Conservation (phyloP, 2,888 invertebrate genomes). For the Pristionchus fissidentatus region DNA sequence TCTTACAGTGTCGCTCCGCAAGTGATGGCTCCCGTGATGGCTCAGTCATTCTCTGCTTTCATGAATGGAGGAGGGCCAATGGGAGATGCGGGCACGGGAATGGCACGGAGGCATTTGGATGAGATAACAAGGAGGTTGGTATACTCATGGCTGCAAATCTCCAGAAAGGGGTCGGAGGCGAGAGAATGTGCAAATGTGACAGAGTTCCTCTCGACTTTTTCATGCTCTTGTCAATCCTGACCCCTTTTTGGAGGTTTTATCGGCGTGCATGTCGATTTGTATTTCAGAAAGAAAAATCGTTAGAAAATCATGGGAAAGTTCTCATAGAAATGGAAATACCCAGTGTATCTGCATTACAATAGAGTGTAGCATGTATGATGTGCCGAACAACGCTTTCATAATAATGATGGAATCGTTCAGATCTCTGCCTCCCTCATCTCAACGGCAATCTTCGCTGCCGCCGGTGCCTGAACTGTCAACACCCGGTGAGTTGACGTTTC, state of each 20-base stretch:
- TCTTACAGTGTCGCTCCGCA: slow-evolving; percentile 58
- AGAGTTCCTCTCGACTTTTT: neutral
- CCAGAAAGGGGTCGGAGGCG: too few relatives aligned
- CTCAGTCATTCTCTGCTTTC: slow-evolving; percentile 57
- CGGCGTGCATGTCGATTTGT: neutral
- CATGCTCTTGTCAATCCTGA: neutral
- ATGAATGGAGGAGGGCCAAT: neutral
- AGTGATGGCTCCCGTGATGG: slow-evolving; percentile 60
- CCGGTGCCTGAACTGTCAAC: slow-evolving; percentile 70
- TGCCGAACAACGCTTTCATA: too few relatives aligned
- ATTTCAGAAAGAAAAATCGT: too few relatives aligned
- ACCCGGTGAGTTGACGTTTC: slow-evolving; percentile 51
- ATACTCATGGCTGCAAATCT: neutral
- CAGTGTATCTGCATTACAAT: too few relatives aligned
- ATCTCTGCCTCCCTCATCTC: slow-evolving; percentile 57
- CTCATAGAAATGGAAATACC: too few relatives aligned
- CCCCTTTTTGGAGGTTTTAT: neutral
- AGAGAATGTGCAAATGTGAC: too few relatives aligned
- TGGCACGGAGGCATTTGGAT: slow-evolving; percentile 60
- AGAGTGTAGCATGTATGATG: too few relatives aligned
- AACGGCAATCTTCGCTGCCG: slow-evolving; percentile 57
- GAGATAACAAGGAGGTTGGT: slow-evolving; percentile 65
- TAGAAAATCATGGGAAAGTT: too few relatives aligned
- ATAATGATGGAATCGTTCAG: slow-evolving; percentile 46
- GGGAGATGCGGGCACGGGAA: slow-evolving; percentile 45